These are phyloP conservation scores for Chionomys nivalis DNA, from an alignment of 2,113 vertebrate species.

Conservation along the genomic window DNA sequence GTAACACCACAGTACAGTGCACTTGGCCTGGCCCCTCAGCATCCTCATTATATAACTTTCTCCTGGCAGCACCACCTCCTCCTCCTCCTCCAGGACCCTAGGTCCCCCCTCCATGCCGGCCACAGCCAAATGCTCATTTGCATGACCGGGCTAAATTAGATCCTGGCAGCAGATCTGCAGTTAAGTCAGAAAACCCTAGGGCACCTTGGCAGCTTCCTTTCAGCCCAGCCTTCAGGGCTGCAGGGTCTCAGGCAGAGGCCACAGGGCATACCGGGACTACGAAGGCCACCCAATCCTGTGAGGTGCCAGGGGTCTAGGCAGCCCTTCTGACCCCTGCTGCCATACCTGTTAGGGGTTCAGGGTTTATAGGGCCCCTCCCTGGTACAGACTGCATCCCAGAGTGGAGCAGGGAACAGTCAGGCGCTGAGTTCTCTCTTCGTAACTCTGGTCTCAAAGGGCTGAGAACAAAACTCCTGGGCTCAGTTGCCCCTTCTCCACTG, in stretches of 20 bases:
- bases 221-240: conserved; percentile 43
- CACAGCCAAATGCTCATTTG: conserved; percentile 76
- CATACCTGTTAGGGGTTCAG: background rate
- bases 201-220: conserved; percentile 72
- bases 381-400: background rate
- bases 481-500: background rate
- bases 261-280: background rate
- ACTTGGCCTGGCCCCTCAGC: conserved; percentile 59
- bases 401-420: background rate
- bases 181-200: conserved; percentile 83
- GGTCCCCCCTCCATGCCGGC: conserved; percentile 26
- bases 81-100: conserved; percentile 53
- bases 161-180: conserved; percentile 77
- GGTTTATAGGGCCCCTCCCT: background rate
- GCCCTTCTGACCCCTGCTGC: background rate
- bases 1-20: conserved; percentile 19
- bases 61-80: conserved; percentile 47
- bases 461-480: background rate
- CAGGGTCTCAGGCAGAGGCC: background rate
- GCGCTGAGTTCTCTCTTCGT: background rate
- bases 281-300: background rate
- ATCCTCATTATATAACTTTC: conserved; percentile 77
- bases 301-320: background rate
- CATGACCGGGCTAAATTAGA: conserved; percentile 76
- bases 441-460: background rate